Evolutionary conservation across 2,888 invertebrate species (phyloP), one percentile per base, ranked within the genome.

Genomic region (Pogonocherus hispidulus): DNA sequence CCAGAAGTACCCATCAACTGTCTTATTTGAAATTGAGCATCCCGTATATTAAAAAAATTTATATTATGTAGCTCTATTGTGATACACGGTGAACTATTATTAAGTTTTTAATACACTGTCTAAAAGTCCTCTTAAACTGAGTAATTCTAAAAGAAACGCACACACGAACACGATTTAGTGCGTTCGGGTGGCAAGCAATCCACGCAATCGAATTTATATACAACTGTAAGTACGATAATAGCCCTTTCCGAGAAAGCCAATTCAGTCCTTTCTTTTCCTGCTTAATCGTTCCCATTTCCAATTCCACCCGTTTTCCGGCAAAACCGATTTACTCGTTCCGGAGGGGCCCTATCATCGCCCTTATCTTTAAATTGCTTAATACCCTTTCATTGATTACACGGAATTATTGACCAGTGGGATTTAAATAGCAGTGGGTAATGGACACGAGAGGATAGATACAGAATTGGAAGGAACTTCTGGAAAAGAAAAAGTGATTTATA

Each of bases 271-370:
- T 82, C 79, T 80, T 80, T 78, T 79, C 77, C 72, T 67, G 73
- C 77, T 81, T 83, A 84, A 84, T 83, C 82, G 80, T 78, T 77
- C 76, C 80, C 78, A 83, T 84, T 83, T 83, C 81, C 83, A 81
- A 83, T 84, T 84, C 83, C 78, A 81, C 79, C 81, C 82, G 81
- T 81, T 83, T 82, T 80, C 82, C 83, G 83, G 81, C 79, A 81
- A 81, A 81, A 83, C 80, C 81, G 81, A 82, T 82, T 82, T 77
- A 81, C 80, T 57, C 79, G 76, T 79, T 80, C 80, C 79, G 79
- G 74, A 59, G 51, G 69, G 74, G 67, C 60, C 66, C 72, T 75
- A 8, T 8, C 74, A 81, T 78, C 78, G 74, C 63, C 69, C 69
- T 76, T 78, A 75, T 76, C 77, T 70, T 71, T 76, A 76, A 80